Evolutionary conservation across 2,888 invertebrate species (phyloP).

Genomic region (Pyrocoelia pectoralis): DNA sequence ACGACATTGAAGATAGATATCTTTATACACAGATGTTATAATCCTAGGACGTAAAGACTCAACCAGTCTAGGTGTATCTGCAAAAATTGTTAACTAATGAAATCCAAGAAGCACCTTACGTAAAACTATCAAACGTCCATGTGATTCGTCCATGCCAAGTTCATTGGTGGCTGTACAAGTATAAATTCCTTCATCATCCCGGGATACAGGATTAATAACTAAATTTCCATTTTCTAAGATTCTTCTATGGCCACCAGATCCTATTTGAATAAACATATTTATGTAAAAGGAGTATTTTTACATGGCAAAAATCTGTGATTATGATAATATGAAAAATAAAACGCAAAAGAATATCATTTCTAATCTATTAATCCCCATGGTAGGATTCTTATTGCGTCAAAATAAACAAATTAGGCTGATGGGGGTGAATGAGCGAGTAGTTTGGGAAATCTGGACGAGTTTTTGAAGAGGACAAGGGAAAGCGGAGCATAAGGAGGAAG

Average conservation of each 20-base stretch:
- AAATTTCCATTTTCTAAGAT: conserved; percentile 88
- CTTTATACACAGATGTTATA: conserved; percentile 72
- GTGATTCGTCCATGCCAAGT: conserved; percentile 87
- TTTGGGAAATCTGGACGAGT: no score
- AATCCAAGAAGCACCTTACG: no score
- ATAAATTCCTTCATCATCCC: conserved; percentile 88
- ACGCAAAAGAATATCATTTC: no score
- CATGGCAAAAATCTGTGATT: no score
- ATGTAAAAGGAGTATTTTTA: no score
- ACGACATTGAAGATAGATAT: conserved; percentile 81
- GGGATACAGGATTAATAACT: conserved; percentile 82
- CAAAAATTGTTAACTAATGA: conserved; percentile 38
- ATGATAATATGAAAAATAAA: no score
- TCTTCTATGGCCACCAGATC: conserved; percentile 80
- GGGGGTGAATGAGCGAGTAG: no score
- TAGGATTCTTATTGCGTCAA: no score
- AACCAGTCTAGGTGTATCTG: conserved; percentile 78
- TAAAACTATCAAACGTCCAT: conserved; percentile 82
- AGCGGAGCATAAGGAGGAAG: no score
- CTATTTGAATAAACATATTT: conserved; percentile 51
- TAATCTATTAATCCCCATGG: no score
- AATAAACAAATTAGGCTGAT: no score
- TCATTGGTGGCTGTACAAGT: conserved; percentile 86
- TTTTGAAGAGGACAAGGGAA: no score
- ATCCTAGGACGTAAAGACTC: conserved; percentile 73